phyloP scores from a whole-genome alignment of 2,888 invertebrate genomes.

The Smittia aterrima region DNA sequence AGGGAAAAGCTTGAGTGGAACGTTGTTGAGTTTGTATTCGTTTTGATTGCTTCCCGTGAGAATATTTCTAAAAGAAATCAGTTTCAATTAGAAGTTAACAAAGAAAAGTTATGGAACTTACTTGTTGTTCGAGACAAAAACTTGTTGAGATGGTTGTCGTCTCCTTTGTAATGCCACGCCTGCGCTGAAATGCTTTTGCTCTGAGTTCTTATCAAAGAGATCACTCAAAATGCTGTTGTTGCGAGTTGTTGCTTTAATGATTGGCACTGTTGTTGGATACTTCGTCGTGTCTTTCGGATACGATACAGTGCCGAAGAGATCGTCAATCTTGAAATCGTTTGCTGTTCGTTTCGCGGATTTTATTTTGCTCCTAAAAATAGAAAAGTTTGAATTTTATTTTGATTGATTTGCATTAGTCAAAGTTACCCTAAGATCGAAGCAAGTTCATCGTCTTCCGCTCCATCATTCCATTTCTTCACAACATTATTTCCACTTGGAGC shows the following conservation, averaged over 20 bases:
- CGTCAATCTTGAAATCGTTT: constrained; percentile 48
- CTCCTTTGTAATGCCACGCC: constrained; percentile 49
- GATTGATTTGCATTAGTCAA: neutral
- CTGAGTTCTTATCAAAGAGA: constrained; percentile 45
- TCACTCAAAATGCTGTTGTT: constrained; percentile 46
- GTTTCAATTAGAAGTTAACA: neutral
- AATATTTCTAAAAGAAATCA: constrained; percentile 9
- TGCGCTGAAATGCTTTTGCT: constrained; percentile 44
- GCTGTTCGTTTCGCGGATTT: constrained; percentile 51
- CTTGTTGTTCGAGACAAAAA: constrained; percentile 48
- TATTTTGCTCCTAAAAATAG: constrained; percentile 51
- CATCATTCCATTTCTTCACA: constrained; percentile 43
- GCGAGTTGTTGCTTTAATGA: constrained; percentile 46
- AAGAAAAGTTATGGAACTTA: constrained; percentile 4
- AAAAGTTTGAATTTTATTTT: constrained; percentile 40
- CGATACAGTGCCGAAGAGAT: constrained; percentile 53
- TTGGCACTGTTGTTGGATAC: constrained; percentile 51
- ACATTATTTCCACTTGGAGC: constrained; percentile 38
- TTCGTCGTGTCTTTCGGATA: constrained; percentile 47
- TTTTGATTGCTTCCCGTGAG: neutral
- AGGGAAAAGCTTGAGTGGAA: constrained; percentile 43
- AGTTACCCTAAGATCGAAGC: constrained; percentile 71
- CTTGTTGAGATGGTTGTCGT: constrained; percentile 49
- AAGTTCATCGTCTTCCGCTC: constrained; percentile 61
- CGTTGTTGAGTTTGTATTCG: constrained; percentile 41